Evolutionary conservation across 2,888 invertebrate genomes (phyloP), one percentile per base, ranked within the genome.

Genomic region (Hydropsyche betteni): DNA sequence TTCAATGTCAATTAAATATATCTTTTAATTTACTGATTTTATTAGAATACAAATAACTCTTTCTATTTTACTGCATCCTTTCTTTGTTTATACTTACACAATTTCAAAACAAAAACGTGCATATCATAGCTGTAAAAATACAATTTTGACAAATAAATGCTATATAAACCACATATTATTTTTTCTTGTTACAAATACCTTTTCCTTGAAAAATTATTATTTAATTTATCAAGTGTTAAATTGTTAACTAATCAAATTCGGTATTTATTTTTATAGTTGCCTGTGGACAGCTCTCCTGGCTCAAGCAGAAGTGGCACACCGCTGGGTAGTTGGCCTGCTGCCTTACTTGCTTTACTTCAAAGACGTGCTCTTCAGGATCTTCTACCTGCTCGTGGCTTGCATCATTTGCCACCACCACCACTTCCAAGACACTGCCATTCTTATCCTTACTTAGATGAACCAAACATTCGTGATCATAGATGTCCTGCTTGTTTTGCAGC

Each of bases 121-220:
- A 94, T 94, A 94, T 94, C 93, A 94, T 94, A 94, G 93, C 92
- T 93, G 93, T 94, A 93, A 93, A 91, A 91, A 90, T 90, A 89
- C 89, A 90, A 91, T 92, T 90, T 91, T 92, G 91, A 91, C 91
- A 91, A 92, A 92, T 92, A 92, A 92, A 91, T 91, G 89, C 89
- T 89, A 87, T 87, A 90, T 89, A 90, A 84, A 84, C 84, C 86
- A 82, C 81, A 80, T 74, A 69, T 64, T 64, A 36, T 33, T 64
- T 64, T 64, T 33, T 64, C 34, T 64, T 72, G 34, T 71, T 75
- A 34, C 16, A 0, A 6, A 72, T 51, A 34, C 12, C 24, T 58
- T 51, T 75, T 12, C 55, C n/a, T 68, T 50, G 12, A 16, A 34
- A n/a, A n/a, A n/a, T n/a, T n/a, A n/a, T n/a, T 2, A 33, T 70